These are phyloP conservation scores for Nasonia giraulti DNA, from an alignment of 1,140 invertebrate species.

Conservation along the genomic window DNA sequence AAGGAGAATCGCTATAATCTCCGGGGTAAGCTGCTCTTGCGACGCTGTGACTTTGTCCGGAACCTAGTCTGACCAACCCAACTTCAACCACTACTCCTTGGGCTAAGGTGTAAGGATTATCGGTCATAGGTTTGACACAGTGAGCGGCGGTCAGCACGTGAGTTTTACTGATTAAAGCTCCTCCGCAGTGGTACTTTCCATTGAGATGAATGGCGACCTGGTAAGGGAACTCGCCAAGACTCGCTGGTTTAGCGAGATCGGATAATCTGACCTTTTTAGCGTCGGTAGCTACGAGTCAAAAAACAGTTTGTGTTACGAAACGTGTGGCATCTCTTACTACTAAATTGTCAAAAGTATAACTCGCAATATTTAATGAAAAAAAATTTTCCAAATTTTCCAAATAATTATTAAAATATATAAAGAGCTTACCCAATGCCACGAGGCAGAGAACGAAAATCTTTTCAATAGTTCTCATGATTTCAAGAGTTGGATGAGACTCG, in stretches of 20 bases:
- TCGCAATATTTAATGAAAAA: background rate
- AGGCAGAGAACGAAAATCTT: background rate
- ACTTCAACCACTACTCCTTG: background rate
- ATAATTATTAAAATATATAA: background rate
- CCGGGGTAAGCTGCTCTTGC: no score
- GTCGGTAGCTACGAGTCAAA: background rate
- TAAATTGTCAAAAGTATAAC: background rate
- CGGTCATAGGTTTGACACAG: background rate
- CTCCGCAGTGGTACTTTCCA: background rate
- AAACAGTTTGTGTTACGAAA: background rate
- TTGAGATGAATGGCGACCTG: background rate
- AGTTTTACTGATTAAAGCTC: background rate
- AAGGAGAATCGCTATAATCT: background rate
- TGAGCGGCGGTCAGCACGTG: constrained; percentile 24
- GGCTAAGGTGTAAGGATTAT: background rate
- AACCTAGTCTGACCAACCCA: background rate
- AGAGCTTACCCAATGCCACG: background rate
- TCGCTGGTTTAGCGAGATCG: background rate
- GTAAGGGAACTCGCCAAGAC: constrained; percentile 8
- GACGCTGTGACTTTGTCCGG: background rate
- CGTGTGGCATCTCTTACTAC: background rate
- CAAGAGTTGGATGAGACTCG: background rate
- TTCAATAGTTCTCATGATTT: background rate
- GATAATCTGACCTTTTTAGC: background rate
- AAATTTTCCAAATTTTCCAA: background rate